Evolutionary conservation across 2,113 vertebrate species (phyloP), one percentile per base, ranked within the genome.

Genomic region (Aramus guarauna): DNA sequence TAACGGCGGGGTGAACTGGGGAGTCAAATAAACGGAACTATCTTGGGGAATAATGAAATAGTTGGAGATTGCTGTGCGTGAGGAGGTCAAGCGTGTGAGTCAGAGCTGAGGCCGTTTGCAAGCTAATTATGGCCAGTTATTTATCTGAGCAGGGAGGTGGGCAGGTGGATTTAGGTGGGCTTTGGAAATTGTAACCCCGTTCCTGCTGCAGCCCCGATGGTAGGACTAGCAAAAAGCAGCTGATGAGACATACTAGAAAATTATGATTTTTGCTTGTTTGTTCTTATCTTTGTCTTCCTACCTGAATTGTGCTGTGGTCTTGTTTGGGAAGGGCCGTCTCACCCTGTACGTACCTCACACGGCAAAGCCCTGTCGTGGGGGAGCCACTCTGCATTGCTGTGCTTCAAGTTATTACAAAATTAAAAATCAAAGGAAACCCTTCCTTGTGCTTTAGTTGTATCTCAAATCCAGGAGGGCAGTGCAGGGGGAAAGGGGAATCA

Each of bases 321-420:
- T 4, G 9, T 71, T 56, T 9, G 56, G 69, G 71, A 71, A 69
- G 69, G 41, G 41, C n/a, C 3, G 3, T 30, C 30, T 72, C 22
- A 55, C 27, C 53, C 36, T 29, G 20, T 32, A 5, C 0, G 4
- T 13, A 36, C 48, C 5, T 63, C 2, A 1, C 13, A 9, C 2
- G 6, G 37, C 1, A 7, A 48, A 66, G n/a, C 23, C 22, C 23
- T 9, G 26, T 21, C 6, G 30, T 45, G 55, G 32, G 15, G 17
- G 36, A 68, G 20, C 9, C 39, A 6, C 68, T 3, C 9, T n/a
- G 30, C 66, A 6, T 15, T 14, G 52, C 45, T n/a, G 36, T 13
- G 9, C 29, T 59, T 48, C 22, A 11, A 32, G 59, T 29, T 22
- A 24, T 37, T 18, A 43, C 11, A 27, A 58, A 37, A 88, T 23